A percentile compares a stretch with the other conserved stretches of the same genome.
phyloP scores from a whole-genome alignment of 2,888 invertebrate genomes.

The Pseudoips prasinana region DNA sequence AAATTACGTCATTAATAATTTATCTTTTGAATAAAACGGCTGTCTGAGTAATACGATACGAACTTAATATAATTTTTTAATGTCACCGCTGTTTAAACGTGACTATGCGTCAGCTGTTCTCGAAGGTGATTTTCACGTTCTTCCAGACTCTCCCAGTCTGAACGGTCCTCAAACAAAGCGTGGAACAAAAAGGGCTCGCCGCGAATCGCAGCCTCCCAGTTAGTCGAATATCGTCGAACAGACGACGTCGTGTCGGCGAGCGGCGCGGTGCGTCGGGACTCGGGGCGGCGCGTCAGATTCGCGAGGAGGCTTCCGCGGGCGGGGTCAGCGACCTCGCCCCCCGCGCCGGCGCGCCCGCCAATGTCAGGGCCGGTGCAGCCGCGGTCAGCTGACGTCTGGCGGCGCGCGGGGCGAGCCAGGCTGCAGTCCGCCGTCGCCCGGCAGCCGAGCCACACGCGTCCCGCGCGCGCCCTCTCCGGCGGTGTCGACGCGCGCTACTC shows the following conservation, averaged over 20 bases:
- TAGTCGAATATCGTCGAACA: constrained; percentile 55
- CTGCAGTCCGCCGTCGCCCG: constrained; percentile 72
- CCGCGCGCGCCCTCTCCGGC: constrained; percentile 35
- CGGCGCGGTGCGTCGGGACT: constrained; percentile 39
- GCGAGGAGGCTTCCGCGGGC: constrained; percentile 78
- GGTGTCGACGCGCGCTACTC: constrained; percentile 90
- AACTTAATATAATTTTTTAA: no score
- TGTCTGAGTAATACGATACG: no score
- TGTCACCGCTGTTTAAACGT: no score
- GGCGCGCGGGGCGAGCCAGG: constrained; percentile 75
- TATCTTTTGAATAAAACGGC: not conserved
- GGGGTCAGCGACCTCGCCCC: constrained; percentile 74
- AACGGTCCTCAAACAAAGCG: constrained; percentile 11
- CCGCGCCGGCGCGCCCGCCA: constrained; percentile 73
- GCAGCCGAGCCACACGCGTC: constrained; percentile 52
- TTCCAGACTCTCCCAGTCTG: constrained; percentile 4
- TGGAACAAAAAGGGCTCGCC: constrained; percentile 13
- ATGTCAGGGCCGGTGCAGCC: constrained; percentile 82
- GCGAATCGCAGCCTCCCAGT: constrained; percentile 19
- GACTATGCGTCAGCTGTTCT: constrained; percentile 16
- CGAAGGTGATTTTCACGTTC: not conserved
- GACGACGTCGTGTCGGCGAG: constrained; percentile 36
- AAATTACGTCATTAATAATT: no score
- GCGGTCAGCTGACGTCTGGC: constrained; percentile 81
- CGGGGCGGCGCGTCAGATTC: constrained; percentile 50